phyloP scores from a whole-genome alignment of 2,797 vertebrate genomes.

The Propithecus deckenii region DNA sequence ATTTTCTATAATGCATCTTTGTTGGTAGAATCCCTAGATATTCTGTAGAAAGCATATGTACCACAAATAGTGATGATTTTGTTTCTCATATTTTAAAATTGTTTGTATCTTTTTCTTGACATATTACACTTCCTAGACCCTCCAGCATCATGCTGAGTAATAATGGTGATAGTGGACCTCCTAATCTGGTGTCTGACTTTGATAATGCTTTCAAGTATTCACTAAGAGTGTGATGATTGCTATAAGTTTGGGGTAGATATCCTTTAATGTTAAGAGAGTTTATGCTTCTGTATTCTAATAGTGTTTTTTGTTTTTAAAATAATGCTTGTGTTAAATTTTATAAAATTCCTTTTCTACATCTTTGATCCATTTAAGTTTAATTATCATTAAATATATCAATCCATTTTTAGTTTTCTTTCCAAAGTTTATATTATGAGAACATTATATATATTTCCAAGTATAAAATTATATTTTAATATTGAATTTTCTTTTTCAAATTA shows the following conservation, averaged over 20 bases:
- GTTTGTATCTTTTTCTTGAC: background rate
- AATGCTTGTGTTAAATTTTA: background rate
- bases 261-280: background rate
- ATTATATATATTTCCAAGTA: background rate
- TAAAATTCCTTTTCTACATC: background rate
- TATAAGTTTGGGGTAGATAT: background rate
- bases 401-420: background rate
- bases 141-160: background rate
- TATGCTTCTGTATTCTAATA: background rate
- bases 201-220: background rate
- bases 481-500: background rate
- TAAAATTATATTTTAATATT: background rate
- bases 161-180: background rate
- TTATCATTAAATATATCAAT: background rate
- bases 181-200: background rate
- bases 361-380: background rate
- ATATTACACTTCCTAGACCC: background rate
- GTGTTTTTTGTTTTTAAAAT: background rate
- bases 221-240: background rate
- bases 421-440: background rate
- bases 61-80: background rate
- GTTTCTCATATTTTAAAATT: background rate
- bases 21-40: background rate
- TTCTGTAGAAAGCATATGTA: background rate
- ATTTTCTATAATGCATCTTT: background rate